Percentiles rank a stretch among this genome's conserved stretches.
Evolutionary conservation across 2,113 vertebrate species (phyloP).

Genomic region (Melanocharis versteri): DNA sequence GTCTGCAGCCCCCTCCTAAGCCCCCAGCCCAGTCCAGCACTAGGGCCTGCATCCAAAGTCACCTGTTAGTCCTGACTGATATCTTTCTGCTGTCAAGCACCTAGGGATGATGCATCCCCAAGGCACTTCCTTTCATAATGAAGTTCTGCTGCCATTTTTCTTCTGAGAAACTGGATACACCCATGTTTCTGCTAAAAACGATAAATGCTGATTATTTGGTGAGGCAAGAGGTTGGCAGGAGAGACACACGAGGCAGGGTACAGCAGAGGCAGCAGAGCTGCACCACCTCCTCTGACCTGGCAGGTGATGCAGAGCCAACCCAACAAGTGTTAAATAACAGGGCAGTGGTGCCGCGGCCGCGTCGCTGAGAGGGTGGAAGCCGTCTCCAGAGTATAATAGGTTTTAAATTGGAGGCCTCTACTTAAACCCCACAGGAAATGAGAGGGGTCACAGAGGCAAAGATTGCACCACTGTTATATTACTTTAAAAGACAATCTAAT

Average conservation of each 20-base stretch:
- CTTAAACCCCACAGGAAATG: slow-evolving; percentile 73
- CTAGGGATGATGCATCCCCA: too few relatives aligned
- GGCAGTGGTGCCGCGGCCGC: slow-evolving; percentile 27
- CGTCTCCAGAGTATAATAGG: slow-evolving; percentile 58
- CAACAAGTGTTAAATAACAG: slow-evolving; percentile 54
- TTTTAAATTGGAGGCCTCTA: slow-evolving; percentile 74
- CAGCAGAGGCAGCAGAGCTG: background rate
- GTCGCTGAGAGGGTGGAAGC: slow-evolving; percentile 1
- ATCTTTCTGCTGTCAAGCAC: background rate
- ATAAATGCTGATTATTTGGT: background rate
- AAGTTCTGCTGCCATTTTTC: background rate
- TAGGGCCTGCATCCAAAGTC: accelerated
- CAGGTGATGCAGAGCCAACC: slow-evolving; percentile 32
- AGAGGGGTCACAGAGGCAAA: slow-evolving; percentile 67
- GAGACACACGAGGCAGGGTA: background rate
- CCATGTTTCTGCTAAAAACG: background rate
- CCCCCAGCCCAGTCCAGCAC: background rate
- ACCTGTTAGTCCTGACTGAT: accelerated
- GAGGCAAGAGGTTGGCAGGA: background rate
- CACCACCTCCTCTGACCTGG: background rate
- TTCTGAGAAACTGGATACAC: background rate
- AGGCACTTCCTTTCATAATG: background rate
- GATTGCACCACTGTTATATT: slow-evolving; percentile 63
- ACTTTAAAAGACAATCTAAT: slow-evolving; percentile 71
- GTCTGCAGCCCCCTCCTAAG: accelerated